Evolutionary conservation across 2,113 vertebrate genomes (phyloP).

Genomic region (Nothobranchius furzeri): DNA sequence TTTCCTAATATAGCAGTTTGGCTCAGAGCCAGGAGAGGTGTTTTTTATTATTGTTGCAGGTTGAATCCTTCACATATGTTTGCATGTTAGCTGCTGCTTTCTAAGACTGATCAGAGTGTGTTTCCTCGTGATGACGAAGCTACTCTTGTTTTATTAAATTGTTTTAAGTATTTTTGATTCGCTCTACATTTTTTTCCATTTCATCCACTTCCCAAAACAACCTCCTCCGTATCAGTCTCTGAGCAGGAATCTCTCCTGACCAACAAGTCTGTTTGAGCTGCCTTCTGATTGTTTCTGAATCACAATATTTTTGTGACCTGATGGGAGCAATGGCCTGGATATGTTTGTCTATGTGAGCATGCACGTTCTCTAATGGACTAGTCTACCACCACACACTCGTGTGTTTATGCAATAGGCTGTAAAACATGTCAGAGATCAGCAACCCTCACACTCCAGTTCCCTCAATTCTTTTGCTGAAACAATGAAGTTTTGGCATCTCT

Average conservation of each 20-base stretch:
- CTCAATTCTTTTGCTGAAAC: slow-evolving; percentile 51
- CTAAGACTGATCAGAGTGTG: too few relatives aligned
- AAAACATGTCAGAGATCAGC: slow-evolving; percentile 18
- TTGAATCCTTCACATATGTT: background rate
- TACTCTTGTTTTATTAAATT: background rate
- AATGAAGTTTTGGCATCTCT: slow-evolving; percentile 1
- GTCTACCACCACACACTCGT: background rate
- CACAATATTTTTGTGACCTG: slow-evolving; percentile 72
- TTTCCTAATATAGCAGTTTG: slow-evolving; percentile 14
- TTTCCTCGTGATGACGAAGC: too few relatives aligned
- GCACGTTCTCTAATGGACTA: background rate
- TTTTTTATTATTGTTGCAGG: background rate
- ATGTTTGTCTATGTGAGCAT: slow-evolving; percentile 1
- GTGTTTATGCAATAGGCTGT: slow-evolving; percentile 21
- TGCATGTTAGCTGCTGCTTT: background rate
- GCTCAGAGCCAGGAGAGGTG: background rate
- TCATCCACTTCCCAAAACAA: slow-evolving; percentile 40
- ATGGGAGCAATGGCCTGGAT: slow-evolving; percentile 37
- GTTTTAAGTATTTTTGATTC: slow-evolving; percentile 37
- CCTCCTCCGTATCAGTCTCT: slow-evolving; percentile 55
- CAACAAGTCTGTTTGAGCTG: slow-evolving; percentile 48
- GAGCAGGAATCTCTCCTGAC: slow-evolving; percentile 35
- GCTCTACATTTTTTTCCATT: slow-evolving; percentile 9
- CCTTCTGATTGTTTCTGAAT: slow-evolving; percentile 64
- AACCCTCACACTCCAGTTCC: slow-evolving; percentile 44